Evolutionary conservation across 2,113 vertebrate species (phyloP).

Genomic region (Artemisiospiza belli): DNA sequence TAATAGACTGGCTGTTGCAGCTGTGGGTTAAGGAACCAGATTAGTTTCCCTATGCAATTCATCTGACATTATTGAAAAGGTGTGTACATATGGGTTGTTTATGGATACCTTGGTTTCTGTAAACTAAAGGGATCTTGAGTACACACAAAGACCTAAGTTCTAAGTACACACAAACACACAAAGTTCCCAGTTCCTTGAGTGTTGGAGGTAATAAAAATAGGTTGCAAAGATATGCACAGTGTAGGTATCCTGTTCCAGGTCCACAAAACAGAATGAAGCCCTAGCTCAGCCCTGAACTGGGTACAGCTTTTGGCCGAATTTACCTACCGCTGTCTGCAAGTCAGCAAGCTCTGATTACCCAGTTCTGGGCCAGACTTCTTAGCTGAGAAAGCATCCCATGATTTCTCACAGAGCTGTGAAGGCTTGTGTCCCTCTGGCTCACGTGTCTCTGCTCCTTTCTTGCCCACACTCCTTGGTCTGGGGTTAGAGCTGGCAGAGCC

Average conservation of each 20-base stretch:
- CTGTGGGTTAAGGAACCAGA: not conserved
- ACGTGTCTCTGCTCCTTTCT: not conserved
- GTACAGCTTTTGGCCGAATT: not conserved
- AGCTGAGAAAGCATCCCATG: not conserved
- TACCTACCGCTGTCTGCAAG: not conserved
- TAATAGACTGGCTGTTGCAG: not conserved
- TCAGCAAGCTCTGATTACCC: not conserved
- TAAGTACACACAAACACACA: no score
- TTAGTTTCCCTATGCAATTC: not conserved
- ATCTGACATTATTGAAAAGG: not conserved
- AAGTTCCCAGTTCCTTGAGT: not conserved
- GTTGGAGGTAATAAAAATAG: not conserved
- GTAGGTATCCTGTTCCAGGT: not conserved
- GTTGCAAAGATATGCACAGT: not conserved
- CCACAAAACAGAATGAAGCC: not conserved
- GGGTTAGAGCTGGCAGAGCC: not conserved
- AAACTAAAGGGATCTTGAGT: not conserved
- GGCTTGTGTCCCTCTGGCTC: not conserved
- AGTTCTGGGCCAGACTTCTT: not conserved
- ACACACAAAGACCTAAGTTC: not conserved
- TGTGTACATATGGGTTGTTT: not conserved
- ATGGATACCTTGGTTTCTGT: not conserved
- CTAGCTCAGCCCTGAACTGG: fast-evolving
- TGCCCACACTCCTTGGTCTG: not conserved
- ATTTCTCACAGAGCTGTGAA: not conserved